These are phyloP conservation scores for Solenodon paradoxus DNA, from an alignment of 2,113 vertebrate species.

Conservation along the genomic window DNA sequence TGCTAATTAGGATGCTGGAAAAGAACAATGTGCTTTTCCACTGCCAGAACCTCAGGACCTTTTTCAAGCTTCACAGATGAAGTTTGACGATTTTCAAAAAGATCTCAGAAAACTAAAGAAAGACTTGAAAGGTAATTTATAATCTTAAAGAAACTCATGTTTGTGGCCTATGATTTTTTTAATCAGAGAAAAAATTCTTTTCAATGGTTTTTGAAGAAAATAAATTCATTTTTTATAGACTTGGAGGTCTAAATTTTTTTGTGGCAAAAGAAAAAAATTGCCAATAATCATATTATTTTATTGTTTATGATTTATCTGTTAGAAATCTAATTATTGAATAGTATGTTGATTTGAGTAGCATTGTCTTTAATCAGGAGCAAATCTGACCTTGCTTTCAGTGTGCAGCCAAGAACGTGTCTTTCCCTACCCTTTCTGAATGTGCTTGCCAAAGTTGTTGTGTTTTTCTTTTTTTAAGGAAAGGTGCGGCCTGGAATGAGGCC, in stretches of 20 bases:
- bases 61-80: conserved; percentile 96
- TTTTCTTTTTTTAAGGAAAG: no score
- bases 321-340: not conserved
- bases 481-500: no score
- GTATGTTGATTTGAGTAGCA: not conserved
- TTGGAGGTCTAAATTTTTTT: not conserved
- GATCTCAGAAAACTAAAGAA: conserved; percentile 93
- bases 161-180: not conserved
- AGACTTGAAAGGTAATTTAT: conserved; percentile 90
- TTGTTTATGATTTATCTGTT: not conserved
- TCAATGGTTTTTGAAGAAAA: not conserved
- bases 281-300: not conserved
- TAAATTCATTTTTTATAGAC: not conserved
- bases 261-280: not conserved
- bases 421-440: not conserved
- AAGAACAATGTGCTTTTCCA: conserved; percentile 92
- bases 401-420: not conserved
- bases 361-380: not conserved
- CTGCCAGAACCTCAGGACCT: conserved; percentile 98
- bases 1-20: conserved; percentile 90
- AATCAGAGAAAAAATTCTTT: not conserved
- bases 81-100: conserved; percentile 98
- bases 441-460: no score
- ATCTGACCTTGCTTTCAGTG: not conserved
- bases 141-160: not conserved